Base-by-base conservation (phyloP, 2,888 invertebrate species). In the Thysanoteuthis rhombus region DNA sequence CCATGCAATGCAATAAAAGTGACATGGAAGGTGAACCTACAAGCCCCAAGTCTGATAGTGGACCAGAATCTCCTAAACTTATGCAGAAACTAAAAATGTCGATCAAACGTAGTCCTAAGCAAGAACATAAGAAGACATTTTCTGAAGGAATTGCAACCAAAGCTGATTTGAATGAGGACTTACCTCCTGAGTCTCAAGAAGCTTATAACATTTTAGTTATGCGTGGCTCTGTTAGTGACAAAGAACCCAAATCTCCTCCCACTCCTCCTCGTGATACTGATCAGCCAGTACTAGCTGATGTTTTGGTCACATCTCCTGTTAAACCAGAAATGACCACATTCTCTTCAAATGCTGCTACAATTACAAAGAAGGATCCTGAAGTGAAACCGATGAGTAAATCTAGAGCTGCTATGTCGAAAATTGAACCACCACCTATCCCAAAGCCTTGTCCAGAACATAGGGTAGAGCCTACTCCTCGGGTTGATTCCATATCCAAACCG, bases 191-290 rank as follows among this genome's bases (percentile, higher is more conserved):
- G 97, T 98, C 99, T 92, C 99, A 98, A 96, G 98, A 98, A 96
- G 99, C 99, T 0, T 99, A 99, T 97, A 98, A 98, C 96, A 98
- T 98, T 95, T 97, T 99, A 93, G 99, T 99, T 93, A 99, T 99
- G 96, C 98, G 98, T 94, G 96, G 96, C 12, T 95, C 96, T 8
- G 94, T 93, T 94, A 96, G 93, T 95, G 95, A 95, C 32, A 25
- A 91, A 32, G 94, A 94, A n/a, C 36, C 89, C 32, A 89, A 58
- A 93, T 42, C 58, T 89, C 89, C 90, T 38, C 40, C 89, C n/a
- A 36, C 52, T 10, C 52, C 93, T 40, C 45, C 40, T 47, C 32
- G 42, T 47, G 75, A 75, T 45, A 45, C 92, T 42, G 42, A 45
- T 45, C 45, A 40, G 45, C 92, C 28, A 92, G 40, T 19, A 39